These are phyloP conservation scores for Platyscapa corneri DNA, from an alignment of 1,140 invertebrate genomes.

Conservation along the genomic window DNA sequence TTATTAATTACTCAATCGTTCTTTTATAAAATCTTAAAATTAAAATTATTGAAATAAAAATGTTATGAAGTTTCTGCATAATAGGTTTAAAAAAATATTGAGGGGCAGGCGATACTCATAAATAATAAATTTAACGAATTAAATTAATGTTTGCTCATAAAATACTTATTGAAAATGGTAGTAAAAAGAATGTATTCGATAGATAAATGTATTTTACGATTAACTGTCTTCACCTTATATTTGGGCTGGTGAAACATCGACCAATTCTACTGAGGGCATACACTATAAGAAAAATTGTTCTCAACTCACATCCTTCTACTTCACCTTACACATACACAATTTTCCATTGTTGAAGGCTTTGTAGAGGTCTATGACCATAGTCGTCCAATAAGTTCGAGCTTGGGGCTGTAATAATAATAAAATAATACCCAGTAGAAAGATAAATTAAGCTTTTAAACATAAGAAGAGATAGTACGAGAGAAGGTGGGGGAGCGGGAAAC, in stretches of 20 bases:
- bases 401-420: not conserved
- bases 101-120: too few relatives aligned
- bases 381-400: not conserved
- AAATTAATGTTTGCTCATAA: too few relatives aligned
- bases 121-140: too few relatives aligned
- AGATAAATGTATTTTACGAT: not conserved
- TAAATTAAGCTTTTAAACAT: not conserved
- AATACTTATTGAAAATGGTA: not conserved
- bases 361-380: not conserved
- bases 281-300: not conserved
- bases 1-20: too few relatives aligned
- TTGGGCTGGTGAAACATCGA: not conserved
- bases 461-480: not conserved
- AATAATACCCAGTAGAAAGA: not conserved
- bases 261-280: not conserved
- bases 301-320: not conserved
- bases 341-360: not conserved
- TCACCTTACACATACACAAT: not conserved
- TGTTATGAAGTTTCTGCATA: too few relatives aligned
- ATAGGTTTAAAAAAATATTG: too few relatives aligned
- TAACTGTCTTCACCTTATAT: not conserved
- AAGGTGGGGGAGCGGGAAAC: too few relatives aligned
- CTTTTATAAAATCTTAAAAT: too few relatives aligned
- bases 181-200: too few relatives aligned
- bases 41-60: too few relatives aligned